phyloP scores from a whole-genome alignment of 2,888 invertebrate species.

The Drosophila lacicola region DNA sequence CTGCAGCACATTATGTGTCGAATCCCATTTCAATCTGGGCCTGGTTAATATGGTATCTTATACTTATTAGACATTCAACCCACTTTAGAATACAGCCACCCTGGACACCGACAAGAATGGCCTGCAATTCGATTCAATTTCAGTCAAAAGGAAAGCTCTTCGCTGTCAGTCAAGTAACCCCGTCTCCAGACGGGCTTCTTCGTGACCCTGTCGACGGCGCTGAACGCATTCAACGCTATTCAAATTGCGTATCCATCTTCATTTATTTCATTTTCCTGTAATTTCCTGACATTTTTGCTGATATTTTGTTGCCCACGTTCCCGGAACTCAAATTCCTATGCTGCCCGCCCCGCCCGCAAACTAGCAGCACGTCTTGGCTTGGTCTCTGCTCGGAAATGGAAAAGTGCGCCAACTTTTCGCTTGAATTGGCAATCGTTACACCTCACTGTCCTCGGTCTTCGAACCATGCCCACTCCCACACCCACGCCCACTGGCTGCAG shows the following conservation, averaged over 20 bases:
- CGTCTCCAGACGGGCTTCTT: not conserved
- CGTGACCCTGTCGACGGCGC: conserved; percentile 53
- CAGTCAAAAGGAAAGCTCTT: conserved; percentile 3
- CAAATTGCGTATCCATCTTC: conserved; percentile 81
- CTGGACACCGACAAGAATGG: not conserved
- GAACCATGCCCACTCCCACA: not conserved
- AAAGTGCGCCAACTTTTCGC: conserved; percentile 81
- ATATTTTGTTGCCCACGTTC: conserved; percentile 51
- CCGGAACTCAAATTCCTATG: conserved; percentile 25
- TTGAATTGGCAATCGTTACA: conserved; percentile 76
- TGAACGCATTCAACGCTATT: conserved; percentile 72
- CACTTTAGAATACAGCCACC: not conserved
- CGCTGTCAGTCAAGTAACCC: not conserved
- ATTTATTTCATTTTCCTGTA: conserved; percentile 81
- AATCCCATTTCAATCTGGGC: not conserved
- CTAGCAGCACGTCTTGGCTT: conserved; percentile 57
- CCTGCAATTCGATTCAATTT: conserved; percentile 19
- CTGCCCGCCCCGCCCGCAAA: not conserved
- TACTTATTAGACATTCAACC: not conserved
- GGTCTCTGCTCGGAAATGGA: conserved; percentile 68
- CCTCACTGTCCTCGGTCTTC: conserved; percentile 33
- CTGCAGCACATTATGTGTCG: not conserved
- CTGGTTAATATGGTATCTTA: too few species aligned
- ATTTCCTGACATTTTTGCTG: conserved; percentile 77
- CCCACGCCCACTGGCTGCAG: conserved; percentile 22